Base-by-base conservation (phyloP, 1,140 invertebrate genomes). In the Drosophila micromelanica region DNA sequence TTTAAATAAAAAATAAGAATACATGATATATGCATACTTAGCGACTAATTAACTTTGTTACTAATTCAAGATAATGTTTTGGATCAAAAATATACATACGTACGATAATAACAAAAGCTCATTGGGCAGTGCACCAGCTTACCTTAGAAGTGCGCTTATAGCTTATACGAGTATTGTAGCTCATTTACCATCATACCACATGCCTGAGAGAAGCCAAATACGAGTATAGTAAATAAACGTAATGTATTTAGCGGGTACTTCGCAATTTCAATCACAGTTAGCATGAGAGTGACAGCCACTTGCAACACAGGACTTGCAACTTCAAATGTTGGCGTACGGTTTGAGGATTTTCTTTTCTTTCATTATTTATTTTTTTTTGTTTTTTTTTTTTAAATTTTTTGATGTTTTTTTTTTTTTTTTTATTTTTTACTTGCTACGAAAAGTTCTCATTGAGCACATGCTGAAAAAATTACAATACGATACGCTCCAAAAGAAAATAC, bases 131-230 rank as follows among this genome's bases (percentile, higher is more conserved):
- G 82, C 82, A 87, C 82, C 86, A 90, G 86, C 86, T 90, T 90
- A 90, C 86, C 86, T 90, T 90, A 90, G 65, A 65, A 90, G 86
- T 90, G 86, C 86, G 76, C 70, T 76, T 74, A 71, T 80, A 86
- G 82, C 78, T 72, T 71, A 64, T 61, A 59, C 54, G 54, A 67
- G 69, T 72, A 67, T 65, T 72, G 69, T 45, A 72, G 63, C 54
- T 72, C 60, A 71, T 76, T 85, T 80, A 89, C 82, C 82, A 79
- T 79, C 84, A 87, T 84, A 87, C 84, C 84, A 87, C 82, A 87
- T 87, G 82, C 82, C 82, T 87, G 68, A 87, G 68, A 87, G 85
- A 87, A 87, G 82, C 82, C 82, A 76, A 84, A 89, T 78, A 67
- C 84, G 70, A 84, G 76, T 82, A 80, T 57, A 72, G 55, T 72